These are phyloP conservation scores for Thalassarche chlororhynchos DNA, from an alignment of 2,113 vertebrate genomes.

Conservation along the genomic window DNA sequence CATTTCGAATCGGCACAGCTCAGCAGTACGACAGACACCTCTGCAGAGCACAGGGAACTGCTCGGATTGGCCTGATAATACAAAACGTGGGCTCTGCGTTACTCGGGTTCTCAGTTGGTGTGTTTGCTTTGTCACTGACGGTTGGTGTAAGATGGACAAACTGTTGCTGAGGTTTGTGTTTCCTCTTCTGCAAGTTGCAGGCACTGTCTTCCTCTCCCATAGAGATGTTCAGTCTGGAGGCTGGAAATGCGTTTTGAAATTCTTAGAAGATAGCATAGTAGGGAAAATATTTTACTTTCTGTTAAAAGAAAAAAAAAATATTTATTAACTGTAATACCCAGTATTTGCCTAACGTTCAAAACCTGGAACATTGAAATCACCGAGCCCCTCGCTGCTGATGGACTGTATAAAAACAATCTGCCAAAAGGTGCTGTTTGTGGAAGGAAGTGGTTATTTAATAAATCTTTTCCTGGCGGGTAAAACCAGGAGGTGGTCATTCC, in stretches of 20 bases:
- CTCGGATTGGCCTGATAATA: neutral
- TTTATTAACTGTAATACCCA: neutral
- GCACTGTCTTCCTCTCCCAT: neutral
- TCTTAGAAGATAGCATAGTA: neutral
- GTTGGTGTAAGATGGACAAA: neutral
- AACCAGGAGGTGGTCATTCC: neutral
- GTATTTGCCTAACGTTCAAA: neutral
- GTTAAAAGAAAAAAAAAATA: neutral
- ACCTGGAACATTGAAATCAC: fast-evolving
- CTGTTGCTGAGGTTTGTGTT: neutral
- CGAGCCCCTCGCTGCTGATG: fast-evolving
- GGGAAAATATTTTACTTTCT: neutral
- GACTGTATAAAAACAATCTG: too few relatives aligned
- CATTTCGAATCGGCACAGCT: fast-evolving
- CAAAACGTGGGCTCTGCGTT: neutral
- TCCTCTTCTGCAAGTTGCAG: neutral
- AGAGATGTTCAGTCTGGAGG: neutral
- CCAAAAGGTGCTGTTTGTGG: neutral
- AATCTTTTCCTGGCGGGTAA: neutral
- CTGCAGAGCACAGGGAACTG: neutral
- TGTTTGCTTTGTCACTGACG: neutral
- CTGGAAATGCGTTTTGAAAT: neutral
- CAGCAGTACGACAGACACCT: fast-evolving
- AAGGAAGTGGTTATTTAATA: neutral
- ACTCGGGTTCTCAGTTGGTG: fast-evolving